Percentiles rank a stretch among this genome's conserved stretches.
Conservation (phyloP, 2,113 vertebrate genomes). For the Pedionomus torquatus region DNA sequence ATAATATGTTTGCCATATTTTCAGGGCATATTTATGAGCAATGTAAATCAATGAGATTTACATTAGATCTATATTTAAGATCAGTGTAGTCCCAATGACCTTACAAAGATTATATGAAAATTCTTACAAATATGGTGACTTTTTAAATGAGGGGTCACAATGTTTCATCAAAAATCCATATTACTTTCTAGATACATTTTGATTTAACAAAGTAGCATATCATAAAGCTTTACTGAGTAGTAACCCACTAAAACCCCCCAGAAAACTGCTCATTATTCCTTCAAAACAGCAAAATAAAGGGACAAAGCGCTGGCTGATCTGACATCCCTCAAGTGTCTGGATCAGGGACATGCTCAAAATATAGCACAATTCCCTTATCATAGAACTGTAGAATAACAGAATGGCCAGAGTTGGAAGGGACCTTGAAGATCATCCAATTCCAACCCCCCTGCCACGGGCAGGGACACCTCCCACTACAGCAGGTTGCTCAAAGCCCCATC, state of each 20-base stretch:
- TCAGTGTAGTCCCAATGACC: neutral
- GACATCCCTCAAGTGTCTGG: neutral
- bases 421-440: no score
- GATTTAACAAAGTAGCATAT: neutral
- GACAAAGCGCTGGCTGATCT: neutral
- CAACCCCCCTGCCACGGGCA: no score
- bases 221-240: neutral
- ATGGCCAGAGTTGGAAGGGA: no score
- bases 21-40: neutral
- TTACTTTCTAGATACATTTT: neutral
- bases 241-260: neutral
- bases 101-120: neutral
- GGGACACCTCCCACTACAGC: no score
- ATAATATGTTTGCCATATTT: neutral
- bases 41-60: neutral
- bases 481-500: no score
- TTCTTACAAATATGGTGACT: neutral
- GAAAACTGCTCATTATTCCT: neutral
- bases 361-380: neutral
- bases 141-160: neutral
- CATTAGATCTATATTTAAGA: neutral
- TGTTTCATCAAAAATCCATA: neutral
- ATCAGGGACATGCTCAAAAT: neutral
- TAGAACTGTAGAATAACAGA: no score
- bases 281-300: neutral